phyloP scores from a whole-genome alignment of 2,113 vertebrate species.

The Dissostichus mawsoni region DNA sequence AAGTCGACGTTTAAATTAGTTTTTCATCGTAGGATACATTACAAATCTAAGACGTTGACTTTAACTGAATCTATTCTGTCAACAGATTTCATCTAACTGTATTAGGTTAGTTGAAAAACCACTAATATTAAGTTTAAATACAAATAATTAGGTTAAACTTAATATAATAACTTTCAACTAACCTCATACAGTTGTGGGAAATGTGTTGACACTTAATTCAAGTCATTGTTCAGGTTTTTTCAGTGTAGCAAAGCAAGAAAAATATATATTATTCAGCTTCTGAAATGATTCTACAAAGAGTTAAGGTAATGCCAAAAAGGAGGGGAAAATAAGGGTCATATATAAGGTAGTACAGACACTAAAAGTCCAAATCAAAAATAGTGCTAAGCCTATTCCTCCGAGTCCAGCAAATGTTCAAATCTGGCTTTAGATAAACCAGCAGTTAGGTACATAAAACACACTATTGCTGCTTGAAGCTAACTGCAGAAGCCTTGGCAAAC shows the following conservation, averaged over 20 bases:
- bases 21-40: not conserved
- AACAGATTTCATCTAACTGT: no score
- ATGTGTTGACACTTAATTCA: no score
- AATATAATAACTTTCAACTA: no score
- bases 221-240: no score
- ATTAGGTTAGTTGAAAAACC: no score
- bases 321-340: not conserved
- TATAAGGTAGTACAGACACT: not conserved
- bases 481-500: conserved; percentile 37
- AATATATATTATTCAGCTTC: not conserved
- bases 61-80: no score
- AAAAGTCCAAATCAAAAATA: conserved; percentile 10
- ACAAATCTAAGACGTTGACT: not conserved
- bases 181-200: no score
- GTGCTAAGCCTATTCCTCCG: not conserved
- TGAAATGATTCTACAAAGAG: not conserved
- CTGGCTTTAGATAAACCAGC: not conserved
- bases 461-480: conserved; percentile 16
- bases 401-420: not conserved
- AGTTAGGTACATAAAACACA: not conserved
- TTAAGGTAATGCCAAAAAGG: not conserved
- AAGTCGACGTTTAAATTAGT: no score
- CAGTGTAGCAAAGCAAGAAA: not conserved
- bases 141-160: no score
- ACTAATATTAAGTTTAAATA: no score